Conservation (phyloP, 2,888 invertebrate genomes). For the Pseudococcus longispinus region DNA sequence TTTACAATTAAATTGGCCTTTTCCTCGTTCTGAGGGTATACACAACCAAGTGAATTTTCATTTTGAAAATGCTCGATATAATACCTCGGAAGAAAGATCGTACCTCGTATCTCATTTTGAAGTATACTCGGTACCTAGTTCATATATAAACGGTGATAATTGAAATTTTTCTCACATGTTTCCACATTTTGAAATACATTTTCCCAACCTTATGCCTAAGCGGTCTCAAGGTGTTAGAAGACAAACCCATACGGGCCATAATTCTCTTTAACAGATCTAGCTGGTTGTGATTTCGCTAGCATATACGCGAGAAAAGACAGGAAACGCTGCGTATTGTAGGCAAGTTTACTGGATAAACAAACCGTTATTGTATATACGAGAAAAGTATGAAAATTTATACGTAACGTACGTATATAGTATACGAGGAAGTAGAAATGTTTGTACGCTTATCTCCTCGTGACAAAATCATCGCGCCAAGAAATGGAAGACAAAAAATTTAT, state of each 20-base stretch:
- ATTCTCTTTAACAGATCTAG: neutral
- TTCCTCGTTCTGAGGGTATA: too few species aligned
- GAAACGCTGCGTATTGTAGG: neutral
- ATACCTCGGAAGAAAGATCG: too few species aligned
- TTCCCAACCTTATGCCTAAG: neutral
- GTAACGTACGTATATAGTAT: neutral
- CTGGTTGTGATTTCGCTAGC: neutral
- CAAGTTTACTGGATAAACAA: neutral
- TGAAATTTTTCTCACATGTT: neutral
- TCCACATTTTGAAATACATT: neutral
- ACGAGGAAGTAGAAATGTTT: neutral
- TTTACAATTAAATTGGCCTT: too few species aligned
- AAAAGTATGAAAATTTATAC: conserved; percentile 6
- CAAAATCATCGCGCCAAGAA: neutral
- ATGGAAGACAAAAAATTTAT: neutral
- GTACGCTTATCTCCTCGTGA: neutral
- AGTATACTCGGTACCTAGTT: neutral
- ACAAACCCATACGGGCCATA: neutral
- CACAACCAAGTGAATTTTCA: too few species aligned
- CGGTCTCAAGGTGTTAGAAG: neutral
- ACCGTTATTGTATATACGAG: neutral
- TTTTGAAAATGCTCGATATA: too few species aligned
- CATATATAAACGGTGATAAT: neutral
- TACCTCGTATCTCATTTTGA: neutral
- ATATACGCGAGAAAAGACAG: neutral